Conservation (phyloP, 2,888 invertebrate genomes). For the Serripes groenlandicus region DNA sequence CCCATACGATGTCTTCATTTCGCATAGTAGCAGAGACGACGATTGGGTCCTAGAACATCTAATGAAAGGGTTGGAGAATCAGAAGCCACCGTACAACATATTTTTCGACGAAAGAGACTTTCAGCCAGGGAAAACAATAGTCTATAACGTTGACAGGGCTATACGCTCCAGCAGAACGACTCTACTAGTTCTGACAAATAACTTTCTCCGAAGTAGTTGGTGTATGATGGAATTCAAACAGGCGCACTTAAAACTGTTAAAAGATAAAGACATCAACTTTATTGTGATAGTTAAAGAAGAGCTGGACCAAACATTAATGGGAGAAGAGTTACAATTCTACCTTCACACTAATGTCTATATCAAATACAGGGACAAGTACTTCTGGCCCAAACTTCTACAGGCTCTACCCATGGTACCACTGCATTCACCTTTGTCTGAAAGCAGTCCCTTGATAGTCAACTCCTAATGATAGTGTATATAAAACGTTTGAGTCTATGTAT, state of each 20-base stretch:
- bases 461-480: too few relatives aligned
- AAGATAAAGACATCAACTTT: constrained; percentile 34
- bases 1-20: constrained; percentile 46
- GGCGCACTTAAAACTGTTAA: constrained; percentile 37
- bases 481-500: too few relatives aligned
- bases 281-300: constrained; percentile 42
- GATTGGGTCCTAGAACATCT: constrained; percentile 19
- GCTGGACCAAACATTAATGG: constrained; percentile 36
- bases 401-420: constrained; percentile 29
- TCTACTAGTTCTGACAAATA: constrained; percentile 45
- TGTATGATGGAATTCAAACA: constrained; percentile 55
- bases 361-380: constrained; percentile 27
- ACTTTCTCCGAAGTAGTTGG: constrained; percentile 54
- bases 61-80: constrained; percentile 7
- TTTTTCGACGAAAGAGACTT: constrained; percentile 51
- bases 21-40: constrained; percentile 53
- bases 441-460: too few relatives aligned
- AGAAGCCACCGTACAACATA: constrained; percentile 35
- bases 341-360: constrained; percentile 44
- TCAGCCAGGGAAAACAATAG: constrained; percentile 29
- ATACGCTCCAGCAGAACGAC: constrained; percentile 43
- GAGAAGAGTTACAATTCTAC: constrained; percentile 36
- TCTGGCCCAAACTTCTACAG: constrained; percentile 43
- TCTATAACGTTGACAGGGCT: constrained; percentile 41
- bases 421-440: too few relatives aligned